Base-by-base conservation (phyloP, 1,140 invertebrate species). In the Bombus difficillimus region DNA sequence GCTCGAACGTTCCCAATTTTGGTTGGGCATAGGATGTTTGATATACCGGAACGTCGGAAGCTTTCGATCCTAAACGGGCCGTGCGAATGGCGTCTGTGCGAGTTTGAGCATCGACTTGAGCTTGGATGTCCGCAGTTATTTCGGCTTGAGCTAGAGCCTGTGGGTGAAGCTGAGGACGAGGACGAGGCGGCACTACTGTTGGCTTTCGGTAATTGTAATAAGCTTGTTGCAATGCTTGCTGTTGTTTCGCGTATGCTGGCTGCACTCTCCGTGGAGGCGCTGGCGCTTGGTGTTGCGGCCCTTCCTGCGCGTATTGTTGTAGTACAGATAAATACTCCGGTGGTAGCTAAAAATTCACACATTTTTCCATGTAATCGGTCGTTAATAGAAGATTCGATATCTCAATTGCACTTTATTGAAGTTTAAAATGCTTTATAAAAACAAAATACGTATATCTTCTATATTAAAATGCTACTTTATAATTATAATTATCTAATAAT, bases 191-290 rank as follows among this genome's bases (percentile, higher is more conserved):
- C 2, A 91, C 90, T 12, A 95, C 91, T 1, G 90, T 82, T 43
- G 94, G 94, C 8, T 94, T 94, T 68, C 94, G 90, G 47, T 92
- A 93, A 74, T 93, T 93, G 32, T 95, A 94, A 75, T 95, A 95
- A 22, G 93, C 93, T 78, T 94, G 91, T 53, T 95, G 94, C 57
- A 95, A 81, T 32, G 92, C 89, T 83, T 95, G 94, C 78, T 95
- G 94, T 64, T 94, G 94, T 83, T 91, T 93, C 9, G 94, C 92
- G 59, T 93, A 95, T 5, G 85, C 76, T 28, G 94, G 92, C 9
- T 94, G 83, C 1, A 90, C 91, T 72, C 92, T 90, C 28, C 93
- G 86, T 9, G 91, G 90, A 28, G 91, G 88, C 53, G 81, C 83
- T 5, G 85, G 68, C 6, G 89, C 34, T 64, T 93, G 92, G 0